phyloP scores from a whole-genome alignment of 2,797 vertebrate species.

The Pangasius larnaudii region DNA sequence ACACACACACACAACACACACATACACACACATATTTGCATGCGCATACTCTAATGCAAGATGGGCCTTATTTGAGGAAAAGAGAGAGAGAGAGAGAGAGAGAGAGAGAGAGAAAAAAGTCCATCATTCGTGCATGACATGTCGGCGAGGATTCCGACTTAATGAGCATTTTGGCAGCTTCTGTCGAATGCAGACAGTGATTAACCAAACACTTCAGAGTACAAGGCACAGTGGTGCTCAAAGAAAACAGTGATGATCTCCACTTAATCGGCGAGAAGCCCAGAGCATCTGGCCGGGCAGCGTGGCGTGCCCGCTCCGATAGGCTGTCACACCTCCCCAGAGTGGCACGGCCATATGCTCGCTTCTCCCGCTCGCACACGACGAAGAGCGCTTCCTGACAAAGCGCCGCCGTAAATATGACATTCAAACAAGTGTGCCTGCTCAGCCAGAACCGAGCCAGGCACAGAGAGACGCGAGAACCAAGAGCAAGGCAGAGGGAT shows the following conservation, averaged over 20 bases:
- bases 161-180: conserved; percentile 99
- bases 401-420: conserved; percentile 99
- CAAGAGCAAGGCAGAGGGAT: conserved; percentile 49
- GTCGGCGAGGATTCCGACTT: conserved; percentile 92
- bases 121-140: conserved; percentile 88
- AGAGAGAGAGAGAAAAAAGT: conserved; percentile 66
- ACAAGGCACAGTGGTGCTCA: conserved; percentile 99
- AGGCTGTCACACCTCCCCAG: conserved; percentile 99
- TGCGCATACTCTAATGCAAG: conserved; percentile 60
- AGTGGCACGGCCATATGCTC: conserved; percentile 99
- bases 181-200: conserved; percentile 99
- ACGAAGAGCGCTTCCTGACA: conserved; percentile 99
- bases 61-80: conserved; percentile 58
- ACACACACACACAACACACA: conserved; percentile 16
- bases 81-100: conserved; percentile 54
- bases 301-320: conserved; percentile 87
- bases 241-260: conserved; percentile 99
- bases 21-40: conserved; percentile 46
- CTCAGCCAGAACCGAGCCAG: conserved; percentile 91
- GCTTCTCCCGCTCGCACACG: conserved; percentile 92
- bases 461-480: conserved; percentile 58
- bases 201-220: conserved; percentile 99
- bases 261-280: conserved; percentile 99
- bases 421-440: conserved; percentile 99
- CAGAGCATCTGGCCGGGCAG: conserved; percentile 99